Evolutionary conservation across 2,888 invertebrate genomes (phyloP), one percentile per base, ranked within the genome.

Genomic region (Bombyx huttoni): DNA sequence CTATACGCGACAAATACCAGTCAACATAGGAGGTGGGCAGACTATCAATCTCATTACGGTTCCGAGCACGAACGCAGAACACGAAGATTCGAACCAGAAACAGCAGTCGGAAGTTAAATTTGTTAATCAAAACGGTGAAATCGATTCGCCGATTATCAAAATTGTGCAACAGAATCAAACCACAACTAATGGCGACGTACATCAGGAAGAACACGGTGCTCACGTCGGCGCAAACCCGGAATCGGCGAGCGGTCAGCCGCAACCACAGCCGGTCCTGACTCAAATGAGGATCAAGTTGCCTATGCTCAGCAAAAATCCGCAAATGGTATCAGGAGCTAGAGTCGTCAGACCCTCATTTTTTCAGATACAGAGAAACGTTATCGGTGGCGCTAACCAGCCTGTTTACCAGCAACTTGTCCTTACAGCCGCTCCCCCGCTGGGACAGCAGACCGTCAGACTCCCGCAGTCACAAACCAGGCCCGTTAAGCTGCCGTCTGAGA

Each of bases 1-100:
- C 61, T 93, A 93, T 67, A 92, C 93, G 51, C 89, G 93, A 58
- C 93, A 93, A 78, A 91, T 93, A 63, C 93, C 93, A 1, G 92
- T 92, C 0, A 91, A 91, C 65, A 74, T 89, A 48, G 82, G 86
- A 13, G 78, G 89, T 48, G 81, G 89, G 47, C 90, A 91, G 75
- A 90, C 91, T 1, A 90, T 91, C 48, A 91, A 91, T 69, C 70
- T 91, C 54, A 89, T 91, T 60, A 88, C 90, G 46, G 82, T 89
- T 82, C 87, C 5, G 89, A 89, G 52, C 61, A 84, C 12, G 40
- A 40, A 40, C 9, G 12, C 9, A 8, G 12, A 40, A 40, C 8
- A 81, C 1, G 85, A 89, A 35, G 89, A 89, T 33, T 61, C 75
- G 1, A 69, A 64, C 51, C 80, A 81, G 56, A 89, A 89, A 65